Conservation (phyloP, 2,888 invertebrate species). For the Melipona beecheii region DNA sequence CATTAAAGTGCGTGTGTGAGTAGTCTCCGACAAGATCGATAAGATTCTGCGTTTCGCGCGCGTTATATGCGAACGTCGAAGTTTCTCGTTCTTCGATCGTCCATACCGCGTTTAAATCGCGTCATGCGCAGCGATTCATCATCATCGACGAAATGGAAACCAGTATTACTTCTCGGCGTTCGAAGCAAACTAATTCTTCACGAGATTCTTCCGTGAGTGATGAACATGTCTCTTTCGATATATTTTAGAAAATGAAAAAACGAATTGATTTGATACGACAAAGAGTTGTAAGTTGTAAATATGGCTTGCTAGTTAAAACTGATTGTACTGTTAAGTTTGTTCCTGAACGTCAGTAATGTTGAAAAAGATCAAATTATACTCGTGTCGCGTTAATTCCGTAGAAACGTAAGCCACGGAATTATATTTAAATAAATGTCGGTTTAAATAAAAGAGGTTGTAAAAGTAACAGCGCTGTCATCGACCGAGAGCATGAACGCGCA, state of each 20-base stretch:
- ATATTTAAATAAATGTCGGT: background rate
- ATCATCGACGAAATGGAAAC: background rate
- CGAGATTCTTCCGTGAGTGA: background rate
- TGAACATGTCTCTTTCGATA: background rate
- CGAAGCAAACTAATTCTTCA: background rate
- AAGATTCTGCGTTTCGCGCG: too few relatives aligned
- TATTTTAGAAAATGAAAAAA: background rate
- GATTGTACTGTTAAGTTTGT: background rate
- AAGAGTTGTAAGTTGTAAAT: background rate
- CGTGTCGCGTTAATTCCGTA: background rate
- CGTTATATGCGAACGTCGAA: background rate
- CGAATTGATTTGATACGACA: background rate
- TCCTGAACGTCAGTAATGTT: background rate
- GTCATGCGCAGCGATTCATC: constrained; percentile 1
- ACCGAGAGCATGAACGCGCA: constrained; percentile 7
- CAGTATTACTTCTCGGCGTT: background rate
- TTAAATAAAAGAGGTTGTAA: constrained; percentile 9
- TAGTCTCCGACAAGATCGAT: background rate
- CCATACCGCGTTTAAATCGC: background rate
- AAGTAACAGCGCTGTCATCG: constrained; percentile 36
- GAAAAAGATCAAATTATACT: background rate
- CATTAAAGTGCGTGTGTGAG: background rate
- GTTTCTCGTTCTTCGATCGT: background rate
- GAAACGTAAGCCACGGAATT: background rate
- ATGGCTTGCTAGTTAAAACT: too few relatives aligned